Evolutionary conservation across 2,113 vertebrate genomes (phyloP).

Genomic region (Gallinago media): DNA sequence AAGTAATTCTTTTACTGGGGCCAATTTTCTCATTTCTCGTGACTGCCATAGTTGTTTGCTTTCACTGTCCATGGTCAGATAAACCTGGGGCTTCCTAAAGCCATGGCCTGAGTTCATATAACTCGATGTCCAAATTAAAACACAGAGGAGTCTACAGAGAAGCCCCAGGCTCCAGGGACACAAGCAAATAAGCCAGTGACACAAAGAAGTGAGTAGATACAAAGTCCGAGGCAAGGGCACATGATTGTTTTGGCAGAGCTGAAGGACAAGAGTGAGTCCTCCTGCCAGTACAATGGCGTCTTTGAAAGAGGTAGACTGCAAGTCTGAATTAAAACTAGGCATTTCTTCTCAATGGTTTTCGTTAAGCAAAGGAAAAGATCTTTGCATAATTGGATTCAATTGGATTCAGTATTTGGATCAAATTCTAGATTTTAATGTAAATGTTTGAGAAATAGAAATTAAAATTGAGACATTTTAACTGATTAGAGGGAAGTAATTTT

Average conservation of each 20-base stretch:
- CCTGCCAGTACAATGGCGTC: fast-evolving
- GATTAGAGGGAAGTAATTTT: neutral
- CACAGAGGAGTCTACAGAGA: neutral
- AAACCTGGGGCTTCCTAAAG: neutral
- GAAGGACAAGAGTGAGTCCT: neutral
- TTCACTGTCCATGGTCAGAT: neutral
- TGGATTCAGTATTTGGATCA: neutral
- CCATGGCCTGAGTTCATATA: neutral
- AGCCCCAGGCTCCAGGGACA: neutral
- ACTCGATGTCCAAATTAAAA: neutral
- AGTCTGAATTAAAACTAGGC: neutral
- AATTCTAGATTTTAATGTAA: neutral
- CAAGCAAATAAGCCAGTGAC: neutral
- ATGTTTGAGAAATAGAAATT: neutral
- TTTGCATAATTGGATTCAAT: neutral
- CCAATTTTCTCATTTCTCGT: neutral
- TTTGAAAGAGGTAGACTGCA: neutral
- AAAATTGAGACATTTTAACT: neutral
- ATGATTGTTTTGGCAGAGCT: neutral
- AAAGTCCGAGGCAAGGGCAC: neutral
- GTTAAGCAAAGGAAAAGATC: neutral
- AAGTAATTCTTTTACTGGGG: neutral
- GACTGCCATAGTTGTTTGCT: neutral
- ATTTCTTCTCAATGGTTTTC: neutral
- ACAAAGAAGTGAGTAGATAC: neutral